phyloP scores from a whole-genome alignment of 2,888 invertebrate species.

The Hydriomena furcata region DNA sequence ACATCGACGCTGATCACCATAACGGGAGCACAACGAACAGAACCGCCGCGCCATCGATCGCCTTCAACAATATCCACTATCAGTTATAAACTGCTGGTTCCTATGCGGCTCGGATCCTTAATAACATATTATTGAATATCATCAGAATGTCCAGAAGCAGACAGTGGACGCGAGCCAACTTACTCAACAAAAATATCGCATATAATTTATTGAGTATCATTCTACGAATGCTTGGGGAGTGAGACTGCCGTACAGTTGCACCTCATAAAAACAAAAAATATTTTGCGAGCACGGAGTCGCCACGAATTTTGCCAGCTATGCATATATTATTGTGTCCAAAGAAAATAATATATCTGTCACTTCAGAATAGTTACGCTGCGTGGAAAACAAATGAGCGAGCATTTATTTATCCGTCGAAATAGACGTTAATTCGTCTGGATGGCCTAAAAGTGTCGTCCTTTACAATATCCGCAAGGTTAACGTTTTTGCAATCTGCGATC shows the following conservation, averaged over 20 bases:
- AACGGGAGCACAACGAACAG: constrained; percentile 43
- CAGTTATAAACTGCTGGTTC: constrained; percentile 28
- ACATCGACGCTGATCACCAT: constrained; percentile 51
- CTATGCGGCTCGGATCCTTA: constrained; percentile 41
- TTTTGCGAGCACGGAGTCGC: constrained; percentile 58
- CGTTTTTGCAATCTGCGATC: not conserved
- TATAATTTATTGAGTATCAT: constrained; percentile 78
- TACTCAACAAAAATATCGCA: constrained; percentile 75
- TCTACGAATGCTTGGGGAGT: constrained; percentile 69
- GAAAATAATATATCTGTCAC: constrained; percentile 61
- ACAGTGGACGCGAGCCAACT: constrained; percentile 75
- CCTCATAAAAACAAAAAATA: constrained; percentile 76
- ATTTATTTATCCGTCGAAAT: constrained; percentile 54
- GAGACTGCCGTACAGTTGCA: constrained; percentile 73
- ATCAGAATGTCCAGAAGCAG: constrained; percentile 60
- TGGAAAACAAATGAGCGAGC: constrained; percentile 52
- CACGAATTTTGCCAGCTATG: constrained; percentile 56
- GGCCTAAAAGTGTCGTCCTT: constrained; percentile 43
- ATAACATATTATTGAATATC: constrained; percentile 59
- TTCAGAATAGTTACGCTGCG: constrained; percentile 53
- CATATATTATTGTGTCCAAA: constrained; percentile 49
- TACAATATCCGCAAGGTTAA: constrained; percentile 28
- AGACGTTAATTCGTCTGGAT: constrained; percentile 41
- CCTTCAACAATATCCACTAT: constrained; percentile 37
- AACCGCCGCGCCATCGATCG: constrained; percentile 29